phyloP scores from a whole-genome alignment of 2,113 vertebrate species.

The Dromiciops gliroides region DNA sequence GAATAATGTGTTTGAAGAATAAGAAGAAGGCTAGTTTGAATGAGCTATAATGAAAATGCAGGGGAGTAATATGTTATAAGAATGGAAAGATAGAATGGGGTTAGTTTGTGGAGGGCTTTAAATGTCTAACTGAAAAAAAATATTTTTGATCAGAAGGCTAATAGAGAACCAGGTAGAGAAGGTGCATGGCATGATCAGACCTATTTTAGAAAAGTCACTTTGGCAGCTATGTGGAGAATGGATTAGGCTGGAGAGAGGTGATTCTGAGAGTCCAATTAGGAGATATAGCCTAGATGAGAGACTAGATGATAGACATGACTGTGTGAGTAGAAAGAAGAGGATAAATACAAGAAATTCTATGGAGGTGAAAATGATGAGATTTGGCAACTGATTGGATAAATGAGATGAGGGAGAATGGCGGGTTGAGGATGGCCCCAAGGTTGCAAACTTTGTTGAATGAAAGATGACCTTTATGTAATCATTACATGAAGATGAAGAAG shows the following conservation, averaged over 20 bases:
- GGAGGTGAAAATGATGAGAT: not conserved
- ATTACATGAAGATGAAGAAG: not conserved
- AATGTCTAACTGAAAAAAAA: too few species aligned
- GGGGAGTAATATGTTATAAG: too few species aligned
- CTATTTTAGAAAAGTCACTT: not conserved
- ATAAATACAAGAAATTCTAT: not conserved
- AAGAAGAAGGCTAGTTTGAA: too few species aligned
- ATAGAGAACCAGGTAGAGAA: too few species aligned
- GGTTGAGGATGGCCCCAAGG: not conserved
- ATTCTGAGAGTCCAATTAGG: not conserved
- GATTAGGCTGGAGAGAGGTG: not conserved
- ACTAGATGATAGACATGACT: not conserved
- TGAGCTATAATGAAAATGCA: too few species aligned
- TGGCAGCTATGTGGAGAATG: not conserved
- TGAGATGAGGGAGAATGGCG: not conserved
- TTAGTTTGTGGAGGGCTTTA: too few species aligned
- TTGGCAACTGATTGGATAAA: not conserved
- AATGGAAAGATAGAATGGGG: too few species aligned
- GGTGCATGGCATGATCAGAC: too few species aligned
- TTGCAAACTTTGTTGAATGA: not conserved
- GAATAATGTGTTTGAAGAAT: too few species aligned
- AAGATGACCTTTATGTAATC: not conserved
- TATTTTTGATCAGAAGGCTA: too few species aligned
- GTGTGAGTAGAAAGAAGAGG: not conserved
- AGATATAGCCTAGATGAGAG: not conserved